Conservation (phyloP, 2,113 vertebrate genomes). For the Periophthalmodon schlosseri region DNA sequence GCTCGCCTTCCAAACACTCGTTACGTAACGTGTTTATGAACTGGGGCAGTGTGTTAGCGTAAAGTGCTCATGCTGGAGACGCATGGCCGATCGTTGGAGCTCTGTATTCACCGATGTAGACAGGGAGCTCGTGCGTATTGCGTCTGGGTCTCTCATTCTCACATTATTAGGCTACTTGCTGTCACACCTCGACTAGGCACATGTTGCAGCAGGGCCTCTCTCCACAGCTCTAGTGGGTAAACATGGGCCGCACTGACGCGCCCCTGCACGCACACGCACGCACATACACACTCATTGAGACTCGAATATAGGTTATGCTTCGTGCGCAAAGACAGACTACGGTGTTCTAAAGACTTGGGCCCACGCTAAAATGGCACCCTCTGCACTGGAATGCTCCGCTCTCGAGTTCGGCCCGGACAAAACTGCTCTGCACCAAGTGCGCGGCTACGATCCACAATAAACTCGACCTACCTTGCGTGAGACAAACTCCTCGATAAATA, state of each 20-base stretch:
- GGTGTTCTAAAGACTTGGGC: not conserved
- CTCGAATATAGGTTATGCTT: not conserved
- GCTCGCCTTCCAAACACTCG: not conserved
- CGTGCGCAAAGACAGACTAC: not conserved
- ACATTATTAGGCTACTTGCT: slow-evolving; percentile 21
- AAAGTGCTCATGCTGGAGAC: not conserved
- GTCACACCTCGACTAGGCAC: slow-evolving; percentile 48
- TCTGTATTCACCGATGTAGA: not conserved
- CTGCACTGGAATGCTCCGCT: slow-evolving; percentile 42
- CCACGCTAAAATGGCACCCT: slow-evolving; percentile 13
- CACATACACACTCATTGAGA: not conserved
- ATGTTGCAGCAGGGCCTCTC: slow-evolving; percentile 62
- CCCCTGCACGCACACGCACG: slow-evolving; percentile 19
- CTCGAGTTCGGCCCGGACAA: slow-evolving; percentile 62
- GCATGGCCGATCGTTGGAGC: not conserved
- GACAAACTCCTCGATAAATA: not conserved
- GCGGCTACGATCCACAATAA: not conserved
- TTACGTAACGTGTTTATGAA: slow-evolving; percentile 12
- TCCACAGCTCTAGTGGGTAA: slow-evolving; percentile 24
- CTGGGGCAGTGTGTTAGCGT: slow-evolving; percentile 3
- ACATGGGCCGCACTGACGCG: slow-evolving; percentile 54
- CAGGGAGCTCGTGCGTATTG: not conserved
- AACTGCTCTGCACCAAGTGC: slow-evolving; percentile 23
- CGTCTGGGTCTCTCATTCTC: not conserved
- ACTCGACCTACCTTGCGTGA: slow-evolving; percentile 47